Percentiles rank a stretch among this genome's conserved stretches.
Conservation (phyloP, 1,140 invertebrate genomes). For the Drosophila rufa region DNA sequence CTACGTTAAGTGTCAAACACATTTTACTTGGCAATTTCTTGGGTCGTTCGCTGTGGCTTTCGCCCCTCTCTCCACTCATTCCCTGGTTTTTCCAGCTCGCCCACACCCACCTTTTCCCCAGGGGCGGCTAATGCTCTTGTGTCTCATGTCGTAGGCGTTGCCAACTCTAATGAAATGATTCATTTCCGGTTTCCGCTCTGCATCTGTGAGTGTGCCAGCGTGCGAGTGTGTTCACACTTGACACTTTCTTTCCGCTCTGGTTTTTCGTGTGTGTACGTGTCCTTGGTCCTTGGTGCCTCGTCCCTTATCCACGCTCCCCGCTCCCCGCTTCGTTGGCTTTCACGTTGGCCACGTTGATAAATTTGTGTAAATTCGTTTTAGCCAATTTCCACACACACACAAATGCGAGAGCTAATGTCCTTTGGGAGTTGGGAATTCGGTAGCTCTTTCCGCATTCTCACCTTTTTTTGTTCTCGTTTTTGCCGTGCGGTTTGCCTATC, state of each 20-base stretch:
- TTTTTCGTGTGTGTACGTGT: constrained; percentile 23
- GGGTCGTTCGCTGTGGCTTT: constrained; percentile 60
- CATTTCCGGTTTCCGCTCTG: constrained; percentile 75
- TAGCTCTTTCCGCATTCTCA: constrained; percentile 30
- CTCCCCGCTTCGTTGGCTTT: constrained; percentile 65
- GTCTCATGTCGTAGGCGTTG: constrained; percentile 79
- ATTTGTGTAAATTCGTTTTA: constrained; percentile 83
- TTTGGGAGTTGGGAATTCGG: constrained; percentile 52
- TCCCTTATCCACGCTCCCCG: constrained; percentile 16
- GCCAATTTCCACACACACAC: constrained; percentile 68
- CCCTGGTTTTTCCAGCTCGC: too few species aligned
- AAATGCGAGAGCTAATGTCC: constrained; percentile 58
- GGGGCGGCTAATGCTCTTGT: constrained; percentile 59
- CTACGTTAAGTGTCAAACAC: constrained; percentile 81
- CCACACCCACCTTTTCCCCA: not conserved
- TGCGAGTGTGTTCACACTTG: constrained; percentile 56
- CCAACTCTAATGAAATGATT: constrained; percentile 83
- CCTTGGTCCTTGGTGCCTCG: constrained; percentile 41
- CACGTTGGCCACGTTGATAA: constrained; percentile 77
- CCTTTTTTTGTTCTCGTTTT: constrained; percentile 33
- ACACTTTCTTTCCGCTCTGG: constrained; percentile 76
- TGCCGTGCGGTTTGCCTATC: constrained; percentile 38
- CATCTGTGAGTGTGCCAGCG: constrained; percentile 21
- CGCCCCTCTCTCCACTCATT: not conserved
- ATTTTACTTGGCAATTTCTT: constrained; percentile 80